phyloP scores from a whole-genome alignment of 2,888 invertebrate species.

The Himalopsyche kuldschensis region DNA sequence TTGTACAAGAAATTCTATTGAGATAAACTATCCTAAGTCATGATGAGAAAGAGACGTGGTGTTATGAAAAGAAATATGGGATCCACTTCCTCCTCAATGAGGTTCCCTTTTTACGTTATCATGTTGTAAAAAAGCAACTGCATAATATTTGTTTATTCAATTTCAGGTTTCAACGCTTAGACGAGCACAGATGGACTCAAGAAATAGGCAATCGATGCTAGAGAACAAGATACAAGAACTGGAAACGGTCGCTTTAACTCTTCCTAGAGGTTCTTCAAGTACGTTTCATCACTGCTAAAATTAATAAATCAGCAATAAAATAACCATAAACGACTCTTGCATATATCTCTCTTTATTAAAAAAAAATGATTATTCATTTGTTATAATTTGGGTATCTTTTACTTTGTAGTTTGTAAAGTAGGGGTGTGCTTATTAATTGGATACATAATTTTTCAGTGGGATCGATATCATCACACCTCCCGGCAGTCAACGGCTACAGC shows the following conservation, averaged over 20 bases:
- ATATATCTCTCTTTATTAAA: too few species aligned
- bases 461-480: conserved; percentile 53
- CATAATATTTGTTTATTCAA: neutral
- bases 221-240: conserved; percentile 90
- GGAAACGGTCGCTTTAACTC: conserved; percentile 78
- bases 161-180: conserved; percentile 68
- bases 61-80: too few species aligned
- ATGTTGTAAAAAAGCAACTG: too few species aligned
- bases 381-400: neutral
- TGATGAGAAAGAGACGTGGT: too few species aligned
- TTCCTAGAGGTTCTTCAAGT: conserved; percentile 70
- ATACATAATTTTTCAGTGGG: conserved; percentile 48
- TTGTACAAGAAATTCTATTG: too few species aligned
- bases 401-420: neutral
- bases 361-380: neutral
- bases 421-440: neutral
- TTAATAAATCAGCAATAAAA: neutral
- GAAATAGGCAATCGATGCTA: conserved; percentile 83
- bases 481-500: conserved; percentile 33
- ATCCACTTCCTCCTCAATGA: too few species aligned
- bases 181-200: conserved; percentile 86
- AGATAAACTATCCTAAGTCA: too few species aligned
- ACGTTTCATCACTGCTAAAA: neutral
- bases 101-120: too few species aligned
- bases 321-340: too few species aligned